Evolutionary conservation across 1,140 invertebrate species (phyloP).

Genomic region (Diabrotica virgifera): DNA sequence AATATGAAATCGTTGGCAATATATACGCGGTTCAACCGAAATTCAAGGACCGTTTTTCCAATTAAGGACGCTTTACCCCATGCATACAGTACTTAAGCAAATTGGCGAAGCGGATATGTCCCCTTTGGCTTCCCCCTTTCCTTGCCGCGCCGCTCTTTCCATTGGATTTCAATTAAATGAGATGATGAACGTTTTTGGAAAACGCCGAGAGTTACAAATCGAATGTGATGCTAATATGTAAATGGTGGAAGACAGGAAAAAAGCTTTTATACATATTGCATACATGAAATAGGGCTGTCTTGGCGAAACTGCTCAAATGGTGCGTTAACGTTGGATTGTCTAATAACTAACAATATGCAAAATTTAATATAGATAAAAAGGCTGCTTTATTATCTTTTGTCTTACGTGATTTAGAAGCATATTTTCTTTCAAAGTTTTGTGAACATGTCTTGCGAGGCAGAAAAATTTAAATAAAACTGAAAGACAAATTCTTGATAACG

Average conservation of each 20-base stretch:
- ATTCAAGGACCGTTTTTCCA: conserved; percentile 2
- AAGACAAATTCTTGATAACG: too few species aligned
- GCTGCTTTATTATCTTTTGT: too few species aligned
- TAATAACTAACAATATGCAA: too few species aligned
- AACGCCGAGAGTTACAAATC: conserved; percentile 2
- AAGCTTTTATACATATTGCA: background rate
- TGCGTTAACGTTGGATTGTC: too few species aligned
- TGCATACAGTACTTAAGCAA: conserved; percentile 2
- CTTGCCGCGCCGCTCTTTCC: background rate
- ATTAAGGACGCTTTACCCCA: background rate
- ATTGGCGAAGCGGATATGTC: conserved; percentile 1
- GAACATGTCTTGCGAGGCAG: too few species aligned
- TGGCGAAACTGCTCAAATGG: too few species aligned
- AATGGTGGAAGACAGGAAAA: background rate
- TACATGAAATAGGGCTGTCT: background rate
- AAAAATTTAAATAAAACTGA: too few species aligned
- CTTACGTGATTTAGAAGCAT: too few species aligned
- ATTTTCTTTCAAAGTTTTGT: too few species aligned
- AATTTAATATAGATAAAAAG: too few species aligned
- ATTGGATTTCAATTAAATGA: conserved; percentile 3
- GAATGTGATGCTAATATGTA: conserved; percentile 1
- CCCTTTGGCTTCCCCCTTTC: background rate
- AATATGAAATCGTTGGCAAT: conserved; percentile 2
- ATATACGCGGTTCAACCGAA: background rate
- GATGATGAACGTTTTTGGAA: conserved; percentile 1